These are phyloP conservation scores for Platorchestia sp. DNA, from an alignment of 1,140 invertebrate genomes.

Conservation along the genomic window DNA sequence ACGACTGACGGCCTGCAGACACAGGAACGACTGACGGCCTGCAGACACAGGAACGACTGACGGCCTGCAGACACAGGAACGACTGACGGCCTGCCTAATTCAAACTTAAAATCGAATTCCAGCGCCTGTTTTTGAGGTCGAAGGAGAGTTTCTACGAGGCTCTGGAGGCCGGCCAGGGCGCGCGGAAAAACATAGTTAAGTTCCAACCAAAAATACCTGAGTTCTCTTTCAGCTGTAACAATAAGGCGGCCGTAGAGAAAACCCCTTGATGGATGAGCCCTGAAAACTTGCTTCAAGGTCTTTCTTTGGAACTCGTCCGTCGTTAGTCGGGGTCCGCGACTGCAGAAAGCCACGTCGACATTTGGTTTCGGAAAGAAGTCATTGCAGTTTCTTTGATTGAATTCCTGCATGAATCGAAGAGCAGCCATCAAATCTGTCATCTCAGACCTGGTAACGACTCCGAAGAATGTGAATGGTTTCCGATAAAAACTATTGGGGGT, in stretches of 20 bases:
- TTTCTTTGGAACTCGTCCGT: not conserved
- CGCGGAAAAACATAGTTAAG: not conserved
- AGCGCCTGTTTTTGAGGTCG: not conserved
- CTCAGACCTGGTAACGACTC: not conserved
- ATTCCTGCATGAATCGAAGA: not conserved
- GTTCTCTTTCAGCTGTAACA: slow-evolving; percentile 6
- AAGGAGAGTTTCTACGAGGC: not conserved
- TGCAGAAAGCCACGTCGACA: not conserved
- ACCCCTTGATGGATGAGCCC: not conserved
- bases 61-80: not conserved
- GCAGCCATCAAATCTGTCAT: not conserved
- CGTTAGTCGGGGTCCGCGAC: not conserved
- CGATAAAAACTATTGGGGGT: not conserved
- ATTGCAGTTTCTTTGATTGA: not conserved
- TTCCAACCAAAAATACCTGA: not conserved
- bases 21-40: not conserved
- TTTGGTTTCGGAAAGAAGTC: not conserved
- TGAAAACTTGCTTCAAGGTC: not conserved
- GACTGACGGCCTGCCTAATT: not conserved
- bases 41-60: not conserved
- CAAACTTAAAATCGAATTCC: not conserved
- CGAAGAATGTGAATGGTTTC: not conserved
- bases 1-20: not conserved
- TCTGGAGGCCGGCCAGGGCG: not conserved
- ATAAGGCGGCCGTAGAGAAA: not conserved